These are phyloP conservation scores for Melanerpes formicivorus DNA, from an alignment of 2,113 vertebrate genomes.

Conservation along the genomic window DNA sequence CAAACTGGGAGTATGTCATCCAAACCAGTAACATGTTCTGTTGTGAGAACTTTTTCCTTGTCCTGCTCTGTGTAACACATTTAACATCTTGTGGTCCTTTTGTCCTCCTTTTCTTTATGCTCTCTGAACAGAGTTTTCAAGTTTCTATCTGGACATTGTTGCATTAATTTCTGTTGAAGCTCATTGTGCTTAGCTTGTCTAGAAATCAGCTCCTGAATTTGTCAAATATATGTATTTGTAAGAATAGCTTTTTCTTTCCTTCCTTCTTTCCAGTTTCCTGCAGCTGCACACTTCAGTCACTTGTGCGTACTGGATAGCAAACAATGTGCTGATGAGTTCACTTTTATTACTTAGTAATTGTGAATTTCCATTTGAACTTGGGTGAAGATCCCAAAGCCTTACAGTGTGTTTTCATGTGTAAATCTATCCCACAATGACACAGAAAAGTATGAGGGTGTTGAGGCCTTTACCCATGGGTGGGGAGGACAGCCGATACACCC, in stretches of 20 bases:
- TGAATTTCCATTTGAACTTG: not conserved
- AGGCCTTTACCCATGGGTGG: not conserved
- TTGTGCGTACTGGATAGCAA: not conserved
- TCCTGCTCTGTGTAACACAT: not conserved
- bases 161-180: not conserved
- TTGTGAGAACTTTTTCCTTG: not conserved
- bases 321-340: not conserved
- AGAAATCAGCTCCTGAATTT: not conserved
- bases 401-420: not conserved
- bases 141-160: not conserved
- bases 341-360: not conserved
- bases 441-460: not conserved
- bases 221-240: not conserved
- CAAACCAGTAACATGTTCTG: not conserved
- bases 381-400: not conserved
- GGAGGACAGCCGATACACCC: too few species aligned
- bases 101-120: not conserved
- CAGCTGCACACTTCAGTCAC: rapidly evolving
- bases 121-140: not conserved
- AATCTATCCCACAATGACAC: not conserved
- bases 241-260: not conserved
- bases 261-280: not conserved
- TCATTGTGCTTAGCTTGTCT: not conserved
- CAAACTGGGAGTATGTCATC: not conserved
- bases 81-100: not conserved